Evolutionary conservation across 2,888 invertebrate species (phyloP), one percentile per base, ranked within the genome.

Genomic region (Hoplodrina ambigua): DNA sequence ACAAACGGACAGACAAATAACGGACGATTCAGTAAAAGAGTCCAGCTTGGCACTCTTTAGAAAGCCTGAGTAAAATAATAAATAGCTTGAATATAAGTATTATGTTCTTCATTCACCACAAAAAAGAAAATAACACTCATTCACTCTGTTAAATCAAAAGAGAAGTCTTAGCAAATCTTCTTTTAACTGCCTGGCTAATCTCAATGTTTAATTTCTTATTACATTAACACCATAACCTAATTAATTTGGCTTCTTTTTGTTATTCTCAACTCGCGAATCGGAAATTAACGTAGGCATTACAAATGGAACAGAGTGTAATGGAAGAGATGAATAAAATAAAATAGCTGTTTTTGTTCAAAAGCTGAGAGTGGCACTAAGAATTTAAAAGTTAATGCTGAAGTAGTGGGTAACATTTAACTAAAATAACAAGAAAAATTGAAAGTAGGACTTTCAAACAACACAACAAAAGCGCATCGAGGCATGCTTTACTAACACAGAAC

Each of bases 181-280:
- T 62, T 53, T n/a, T 33, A 20, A 30, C 6, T 4, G 54, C 10
- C 64, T 65, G 73, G 73, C 41, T 62, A 65, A 69, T 53, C 5
- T 73, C 61, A 69, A 58, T 68, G 50, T 62, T 17, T 4, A 53
- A 57, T 61, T 61, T 10, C 37, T 57, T 33, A 63, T 41, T 37
- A 56, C n/a, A 55, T 77, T 50, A 62, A 19, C 44, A 69, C 55
- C 52, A 20, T 64, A 60, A 58, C 13, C 11, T 55, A 65, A 69
- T 78, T 75, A 49, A 33, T 66, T 60, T 67, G 0, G 37, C 46
- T 63, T 59, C 13, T 19, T 44, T 67, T 53, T 66, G 72, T 60
- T 63, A 37, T 53, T 77, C 10, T 55, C 17, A 37, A 19, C 54
- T 52, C 13, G 8, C 1, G 30, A 50, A 59, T 72, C 3, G 5